phyloP scores from a whole-genome alignment of 2,888 invertebrate genomes.

The Heliconius ethilla region DNA sequence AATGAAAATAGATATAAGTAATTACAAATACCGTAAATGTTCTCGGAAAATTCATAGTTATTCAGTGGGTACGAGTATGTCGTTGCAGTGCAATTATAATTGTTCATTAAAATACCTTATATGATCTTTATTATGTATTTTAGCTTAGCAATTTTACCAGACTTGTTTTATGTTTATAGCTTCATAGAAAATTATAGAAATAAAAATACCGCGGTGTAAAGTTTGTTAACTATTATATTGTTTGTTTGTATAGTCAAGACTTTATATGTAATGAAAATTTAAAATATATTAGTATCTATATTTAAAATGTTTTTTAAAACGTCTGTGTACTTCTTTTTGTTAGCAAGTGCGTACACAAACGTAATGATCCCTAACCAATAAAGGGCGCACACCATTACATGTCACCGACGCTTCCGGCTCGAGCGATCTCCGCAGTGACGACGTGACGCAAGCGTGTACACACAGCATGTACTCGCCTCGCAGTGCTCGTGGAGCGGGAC shows the following conservation, averaged over 20 bases:
- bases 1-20: constrained; percentile 55
- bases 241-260: too few relatives aligned
- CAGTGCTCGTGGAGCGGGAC: constrained; percentile 42
- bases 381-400: constrained; percentile 43
- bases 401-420: constrained; percentile 48
- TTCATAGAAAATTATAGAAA: not conserved
- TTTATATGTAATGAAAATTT: too few relatives aligned
- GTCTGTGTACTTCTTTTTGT: not conserved
- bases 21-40: constrained; percentile 46
- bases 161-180: not conserved
- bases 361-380: constrained; percentile 44
- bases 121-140: constrained; percentile 3
- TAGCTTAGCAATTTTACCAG: not conserved
- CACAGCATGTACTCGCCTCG: constrained; percentile 17
- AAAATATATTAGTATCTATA: not conserved
- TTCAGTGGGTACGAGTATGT: constrained; percentile 4
- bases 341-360: constrained; percentile 31
- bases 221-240: not conserved
- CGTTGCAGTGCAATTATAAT: constrained; percentile 25
- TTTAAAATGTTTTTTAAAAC: not conserved
- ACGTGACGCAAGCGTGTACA: constrained; percentile 54
- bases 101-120: constrained; percentile 24
- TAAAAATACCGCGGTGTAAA: not conserved
- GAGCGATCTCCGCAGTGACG: constrained; percentile 51
- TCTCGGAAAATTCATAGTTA: constrained; percentile 34